phyloP scores from a whole-genome alignment of 2,888 invertebrate genomes.

The Timema podura region DNA sequence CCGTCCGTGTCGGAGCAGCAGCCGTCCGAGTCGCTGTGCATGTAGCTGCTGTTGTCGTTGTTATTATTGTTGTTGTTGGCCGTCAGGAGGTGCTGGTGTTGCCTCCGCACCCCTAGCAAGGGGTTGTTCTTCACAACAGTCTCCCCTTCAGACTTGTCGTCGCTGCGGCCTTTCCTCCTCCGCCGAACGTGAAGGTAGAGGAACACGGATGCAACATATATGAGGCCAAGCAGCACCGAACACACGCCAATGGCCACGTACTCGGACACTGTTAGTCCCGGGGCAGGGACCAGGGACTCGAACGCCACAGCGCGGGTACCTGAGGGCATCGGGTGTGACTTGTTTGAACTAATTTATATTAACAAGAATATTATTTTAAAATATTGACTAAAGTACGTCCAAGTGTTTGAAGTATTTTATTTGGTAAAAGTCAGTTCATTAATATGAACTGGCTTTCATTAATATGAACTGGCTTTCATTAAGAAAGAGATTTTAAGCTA shows the following conservation, averaged over 20 bases:
- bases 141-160: slow-evolving; percentile 47
- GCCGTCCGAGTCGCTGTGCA: slow-evolving; percentile 48
- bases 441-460: no score
- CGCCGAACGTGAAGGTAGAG: slow-evolving; percentile 75
- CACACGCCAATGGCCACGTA: slow-evolving; percentile 81
- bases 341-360: no score
- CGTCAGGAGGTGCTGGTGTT: slow-evolving; percentile 37
- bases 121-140: slow-evolving; percentile 78
- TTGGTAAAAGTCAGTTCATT: no score
- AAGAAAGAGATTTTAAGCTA: no score
- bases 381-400: no score
- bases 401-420: no score
- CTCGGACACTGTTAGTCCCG: slow-evolving; percentile 66
- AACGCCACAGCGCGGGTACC: slow-evolving; percentile 3
- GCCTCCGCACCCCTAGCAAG: slow-evolving; percentile 55
- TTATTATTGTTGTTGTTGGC: slow-evolving; percentile 30
- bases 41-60: slow-evolving; percentile 44
- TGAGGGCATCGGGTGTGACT: background rate
- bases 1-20: slow-evolving; percentile 64
- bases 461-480: no score
- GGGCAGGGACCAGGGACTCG: background rate
- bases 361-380: no score
- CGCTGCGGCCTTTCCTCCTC: slow-evolving; percentile 39
- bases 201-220: slow-evolving; percentile 82
- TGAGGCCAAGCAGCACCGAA: slow-evolving; percentile 76